Evolutionary conservation across 2,888 invertebrate species (phyloP).

Genomic region (Pseudanteris insignis): DNA sequence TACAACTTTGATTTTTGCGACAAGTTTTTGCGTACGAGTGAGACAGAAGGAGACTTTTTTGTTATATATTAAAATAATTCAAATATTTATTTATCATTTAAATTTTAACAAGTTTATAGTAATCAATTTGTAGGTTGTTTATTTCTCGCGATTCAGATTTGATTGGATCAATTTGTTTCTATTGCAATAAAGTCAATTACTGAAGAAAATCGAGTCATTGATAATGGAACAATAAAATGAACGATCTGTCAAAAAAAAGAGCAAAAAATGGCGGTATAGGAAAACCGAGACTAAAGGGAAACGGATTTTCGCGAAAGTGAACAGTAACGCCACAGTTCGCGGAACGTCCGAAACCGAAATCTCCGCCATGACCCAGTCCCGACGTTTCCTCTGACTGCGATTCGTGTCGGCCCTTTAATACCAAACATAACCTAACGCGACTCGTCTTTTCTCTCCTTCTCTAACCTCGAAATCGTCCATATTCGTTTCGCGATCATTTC

Average conservation of each 20-base stretch:
- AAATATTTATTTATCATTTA: too few relatives aligned
- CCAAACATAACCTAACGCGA: constrained; percentile 28
- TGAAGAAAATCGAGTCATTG: background rate
- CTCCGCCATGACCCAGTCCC: constrained; percentile 44
- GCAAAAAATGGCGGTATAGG: constrained; percentile 19
- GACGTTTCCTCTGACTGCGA: constrained; percentile 37
- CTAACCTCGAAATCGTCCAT: constrained; percentile 30
- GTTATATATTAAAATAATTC: background rate
- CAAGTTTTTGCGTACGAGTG: background rate
- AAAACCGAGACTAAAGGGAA: constrained; percentile 12
- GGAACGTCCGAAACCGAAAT: constrained; percentile 26
- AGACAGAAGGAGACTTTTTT: constrained; percentile 10
- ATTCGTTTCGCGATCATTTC: constrained; percentile 13
- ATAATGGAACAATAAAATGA: background rate
- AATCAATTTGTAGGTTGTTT: too few relatives aligned
- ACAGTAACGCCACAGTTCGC: constrained; percentile 18
- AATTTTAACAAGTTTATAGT: too few relatives aligned
- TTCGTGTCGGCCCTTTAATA: constrained; percentile 32
- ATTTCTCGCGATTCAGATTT: too few relatives aligned
- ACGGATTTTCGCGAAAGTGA: constrained; percentile 7
- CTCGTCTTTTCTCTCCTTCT: constrained; percentile 21
- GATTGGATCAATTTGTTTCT: too few relatives aligned
- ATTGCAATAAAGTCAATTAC: background rate
- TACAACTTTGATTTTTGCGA: background rate
- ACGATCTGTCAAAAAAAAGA: constrained; percentile 7